These are phyloP conservation scores for Glandiceps talaboti DNA, from an alignment of 53 echinoderm and acorn worm species.

Conservation along the genomic window DNA sequence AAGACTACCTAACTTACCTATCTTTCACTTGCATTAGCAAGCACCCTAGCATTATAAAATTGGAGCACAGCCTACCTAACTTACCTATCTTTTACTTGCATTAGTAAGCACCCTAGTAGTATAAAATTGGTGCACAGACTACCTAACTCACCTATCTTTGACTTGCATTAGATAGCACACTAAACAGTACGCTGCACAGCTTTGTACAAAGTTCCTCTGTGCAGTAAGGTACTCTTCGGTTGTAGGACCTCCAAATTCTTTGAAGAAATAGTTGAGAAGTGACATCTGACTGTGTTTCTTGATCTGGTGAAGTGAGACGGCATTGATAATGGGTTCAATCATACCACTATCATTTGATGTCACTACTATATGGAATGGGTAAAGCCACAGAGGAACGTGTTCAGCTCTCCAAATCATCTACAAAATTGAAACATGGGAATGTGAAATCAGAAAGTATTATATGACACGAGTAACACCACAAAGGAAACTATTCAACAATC, in stretches of 20 bases:
- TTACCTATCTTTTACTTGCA: too few relatives aligned
- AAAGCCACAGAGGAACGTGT: slow-evolving; percentile 85
- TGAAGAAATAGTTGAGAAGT: slow-evolving; percentile 73
- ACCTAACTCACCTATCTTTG: slow-evolving; percentile 87
- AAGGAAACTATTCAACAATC: too few relatives aligned
- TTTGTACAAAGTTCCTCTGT: slow-evolving; percentile 99
- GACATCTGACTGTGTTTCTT: slow-evolving; percentile 99
- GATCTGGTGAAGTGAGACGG: slow-evolving; percentile 89
- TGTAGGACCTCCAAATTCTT: slow-evolving; percentile 84
- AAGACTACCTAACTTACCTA: too few relatives aligned
- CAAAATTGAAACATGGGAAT: too few relatives aligned
- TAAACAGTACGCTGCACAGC: slow-evolving; percentile 88
- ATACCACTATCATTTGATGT: slow-evolving; percentile 94
- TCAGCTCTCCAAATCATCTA: slow-evolving; percentile 91
- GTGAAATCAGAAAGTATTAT: too few relatives aligned
- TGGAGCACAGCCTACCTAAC: too few relatives aligned
- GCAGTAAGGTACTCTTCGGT: slow-evolving; percentile 85
- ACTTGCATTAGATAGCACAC: slow-evolving; percentile 93
- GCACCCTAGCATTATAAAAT: too few relatives aligned
- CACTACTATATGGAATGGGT: slow-evolving; percentile 89
- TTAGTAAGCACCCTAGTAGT: too few relatives aligned
- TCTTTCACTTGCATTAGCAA: too few relatives aligned
- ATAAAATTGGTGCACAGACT: too few relatives aligned
- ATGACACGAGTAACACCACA: too few relatives aligned
- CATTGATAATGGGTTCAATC: slow-evolving; percentile 97